A percentile compares a stretch with the other conserved stretches of the same genome.
phyloP scores from a whole-genome alignment of 2,113 vertebrate species.

The Galbula dea region DNA sequence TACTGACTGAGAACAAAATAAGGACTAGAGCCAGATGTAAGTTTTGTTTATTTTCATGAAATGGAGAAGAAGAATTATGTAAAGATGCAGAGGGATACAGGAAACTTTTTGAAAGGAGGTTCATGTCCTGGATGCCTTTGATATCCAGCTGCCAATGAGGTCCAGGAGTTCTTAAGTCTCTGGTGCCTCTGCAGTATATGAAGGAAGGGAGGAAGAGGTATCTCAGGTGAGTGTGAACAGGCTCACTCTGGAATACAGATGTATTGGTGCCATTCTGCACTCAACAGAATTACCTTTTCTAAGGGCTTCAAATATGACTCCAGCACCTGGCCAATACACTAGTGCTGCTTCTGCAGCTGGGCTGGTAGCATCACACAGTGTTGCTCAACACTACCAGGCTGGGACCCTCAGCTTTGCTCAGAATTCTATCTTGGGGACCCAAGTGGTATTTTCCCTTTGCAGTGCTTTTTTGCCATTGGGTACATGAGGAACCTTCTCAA shows the following conservation, averaged over 20 bases:
- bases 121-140: not conserved
- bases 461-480: not conserved
- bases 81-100: not conserved
- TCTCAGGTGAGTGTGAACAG: not conserved
- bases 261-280: not conserved
- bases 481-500: not conserved
- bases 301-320: not conserved
- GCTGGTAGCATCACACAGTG: not conserved
- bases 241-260: not conserved
- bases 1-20: not conserved
- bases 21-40: not conserved
- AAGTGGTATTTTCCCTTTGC: not conserved
- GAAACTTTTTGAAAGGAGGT: not conserved
- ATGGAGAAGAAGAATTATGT: not conserved
- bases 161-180: not conserved
- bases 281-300: not conserved
- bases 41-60: not conserved
- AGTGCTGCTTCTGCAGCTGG: not conserved
- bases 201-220: not conserved
- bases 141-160: not conserved
- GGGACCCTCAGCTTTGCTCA: fast-evolving
- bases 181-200: not conserved
- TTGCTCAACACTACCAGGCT: not conserved
- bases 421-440: not conserved
- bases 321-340: not conserved